These are phyloP conservation scores for Tachysurus fulvidraco DNA, from an alignment of 2,113 vertebrate genomes.

Conservation along the genomic window DNA sequence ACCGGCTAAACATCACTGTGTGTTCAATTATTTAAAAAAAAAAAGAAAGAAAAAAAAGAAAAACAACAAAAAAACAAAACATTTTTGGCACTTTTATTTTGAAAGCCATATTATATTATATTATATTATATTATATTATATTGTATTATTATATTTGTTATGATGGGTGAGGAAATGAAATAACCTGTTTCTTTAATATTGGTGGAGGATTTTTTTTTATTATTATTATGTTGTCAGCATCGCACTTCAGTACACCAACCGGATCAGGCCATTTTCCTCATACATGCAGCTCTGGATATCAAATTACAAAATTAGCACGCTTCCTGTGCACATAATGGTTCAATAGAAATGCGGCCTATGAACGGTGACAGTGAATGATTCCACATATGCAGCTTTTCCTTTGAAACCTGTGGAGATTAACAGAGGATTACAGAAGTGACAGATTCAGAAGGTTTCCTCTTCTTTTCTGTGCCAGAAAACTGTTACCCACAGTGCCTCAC, in stretches of 20 bases:
- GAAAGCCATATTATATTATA: constrained; percentile 77
- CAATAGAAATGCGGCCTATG: not conserved
- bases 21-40: constrained; percentile 78
- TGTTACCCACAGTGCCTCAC: constrained; percentile 60
- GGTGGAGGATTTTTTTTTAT: not conserved
- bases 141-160: constrained; percentile 72
- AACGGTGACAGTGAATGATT: constrained; percentile 6
- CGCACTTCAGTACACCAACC: not conserved
- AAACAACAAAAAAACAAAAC: constrained; percentile 42
- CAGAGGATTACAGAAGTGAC: not conserved
- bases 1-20: constrained; percentile 81
- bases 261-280: not conserved
- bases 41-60: constrained; percentile 52
- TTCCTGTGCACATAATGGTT: constrained; percentile 11
- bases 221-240: not conserved
- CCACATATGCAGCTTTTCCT: not conserved
- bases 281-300: constrained; percentile 2
- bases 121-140: constrained; percentile 68
- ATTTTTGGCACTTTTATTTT: constrained; percentile 81
- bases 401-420: constrained; percentile 19
- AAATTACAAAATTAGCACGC: not conserved
- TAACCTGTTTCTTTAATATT: constrained; percentile 35
- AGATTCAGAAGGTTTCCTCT: constrained; percentile 24
- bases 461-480: constrained; percentile 33
- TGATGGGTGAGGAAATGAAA: constrained; percentile 57